Base-by-base conservation (phyloP, 1,140 invertebrate genomes). In the Eulimnadia texana region DNA sequence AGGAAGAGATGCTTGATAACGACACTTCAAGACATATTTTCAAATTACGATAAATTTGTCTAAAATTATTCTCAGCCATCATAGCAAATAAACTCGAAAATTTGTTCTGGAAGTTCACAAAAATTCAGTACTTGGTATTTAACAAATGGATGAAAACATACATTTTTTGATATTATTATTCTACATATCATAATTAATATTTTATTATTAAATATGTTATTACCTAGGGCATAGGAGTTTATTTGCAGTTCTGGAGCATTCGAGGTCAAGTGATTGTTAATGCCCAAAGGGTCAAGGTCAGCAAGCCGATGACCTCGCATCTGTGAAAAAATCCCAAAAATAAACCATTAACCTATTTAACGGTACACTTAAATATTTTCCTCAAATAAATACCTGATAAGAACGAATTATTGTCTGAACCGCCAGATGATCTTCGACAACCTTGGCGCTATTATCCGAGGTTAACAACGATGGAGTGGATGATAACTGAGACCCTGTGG, bases 221-320 rank as follows among this genome's bases (percentile, higher is more conserved):
- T 89, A 92, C 88, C 89, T 76, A 93, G 92, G 76, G 84, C 84
- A 78, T 93, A 93, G 80, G 88, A 87, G 79, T 82, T 85, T 80
- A 90, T 86, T 77, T 93, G 86, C 70, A 93, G 80, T 77, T 93
- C 90, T 76, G 86, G 85, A 63, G 88, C 87, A 69, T 75, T 86
- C 85, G 78, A 91, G 80, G 79, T 90, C 86, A 72, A 83, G 72
- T 83, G 83, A 72, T 83, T 83, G 78, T 86, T 88, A 79, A 98
- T 95, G 73, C 88, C 92, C 73, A 98, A 81, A 67, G 95, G 95
- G 78, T 98, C 95, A 80, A 98, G 82, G 78, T 93, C 86, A 71
- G 94, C 93, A 78, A 96, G 90, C 82, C 95, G 90, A 79, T 98
- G 95, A 72, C 95, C 95, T 79, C 93, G 89, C 72, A 96, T 94